phyloP scores from a whole-genome alignment of 53 echinoderm and acorn worm species.

The Crossaster papposus region DNA sequence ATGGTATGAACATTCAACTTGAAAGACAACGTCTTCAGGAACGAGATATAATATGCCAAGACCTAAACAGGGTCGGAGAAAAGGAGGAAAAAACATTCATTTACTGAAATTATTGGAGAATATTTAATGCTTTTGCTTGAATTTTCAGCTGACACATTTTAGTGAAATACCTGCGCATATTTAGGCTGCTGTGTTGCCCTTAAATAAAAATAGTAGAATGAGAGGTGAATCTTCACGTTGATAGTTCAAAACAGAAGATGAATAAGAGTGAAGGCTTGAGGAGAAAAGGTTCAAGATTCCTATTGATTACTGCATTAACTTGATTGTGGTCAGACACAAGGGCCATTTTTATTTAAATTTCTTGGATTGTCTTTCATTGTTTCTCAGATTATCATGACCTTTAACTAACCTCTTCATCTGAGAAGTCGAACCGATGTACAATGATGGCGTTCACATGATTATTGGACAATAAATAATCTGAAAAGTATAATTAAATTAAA shows the following conservation, averaged over 20 bases:
- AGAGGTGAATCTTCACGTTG: not conserved
- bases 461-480: conserved; percentile 98
- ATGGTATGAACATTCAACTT: conserved; percentile 97
- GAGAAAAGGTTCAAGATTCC: too few species aligned
- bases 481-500: not conserved
- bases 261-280: too few species aligned
- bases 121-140: too few species aligned
- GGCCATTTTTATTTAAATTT: not conserved
- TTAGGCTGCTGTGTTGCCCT: too few species aligned
- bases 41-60: conserved; percentile 96
- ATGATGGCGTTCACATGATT: conserved; percentile 99
- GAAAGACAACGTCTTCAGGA: conserved; percentile 96
- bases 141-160: too few species aligned
- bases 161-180: too few species aligned
- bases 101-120: not conserved
- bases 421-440: conserved; percentile 98
- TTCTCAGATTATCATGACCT: not conserved
- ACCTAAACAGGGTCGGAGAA: conserved; percentile 61
- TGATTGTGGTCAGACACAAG: not conserved
- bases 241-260: not conserved
- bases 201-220: too few species aligned
- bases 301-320: not conserved
- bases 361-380: not conserved
- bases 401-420: conserved; percentile 92
- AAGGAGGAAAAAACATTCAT: not conserved